Evolutionary conservation across 2,888 invertebrate genomes (phyloP).

Genomic region (Philhelius pedissequus): DNA sequence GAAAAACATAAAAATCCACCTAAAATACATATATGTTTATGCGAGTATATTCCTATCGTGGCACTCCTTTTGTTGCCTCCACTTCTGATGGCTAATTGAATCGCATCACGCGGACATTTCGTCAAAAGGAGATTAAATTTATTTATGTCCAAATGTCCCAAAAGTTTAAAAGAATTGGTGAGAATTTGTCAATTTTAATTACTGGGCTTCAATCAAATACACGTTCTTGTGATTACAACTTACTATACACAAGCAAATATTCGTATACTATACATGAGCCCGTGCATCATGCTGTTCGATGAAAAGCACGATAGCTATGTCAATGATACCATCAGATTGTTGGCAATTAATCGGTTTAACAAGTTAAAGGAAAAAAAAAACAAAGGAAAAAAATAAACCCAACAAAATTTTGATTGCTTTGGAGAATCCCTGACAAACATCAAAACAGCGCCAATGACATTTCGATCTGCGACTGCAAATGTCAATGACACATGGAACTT

Average conservation of each 20-base stretch:
- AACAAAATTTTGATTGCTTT: conserved; percentile 53
- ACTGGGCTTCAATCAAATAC: conserved; percentile 54
- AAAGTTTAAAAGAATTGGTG: conserved; percentile 36
- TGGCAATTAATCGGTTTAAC: conserved; percentile 60
- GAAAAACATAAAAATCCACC: conserved; percentile 39
- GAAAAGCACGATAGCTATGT: conserved; percentile 36
- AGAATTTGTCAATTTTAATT: conserved; percentile 68
- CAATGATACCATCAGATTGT: conserved; percentile 60
- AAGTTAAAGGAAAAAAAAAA: conserved; percentile 3
- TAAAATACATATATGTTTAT: neutral
- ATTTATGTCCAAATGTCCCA: conserved; percentile 6
- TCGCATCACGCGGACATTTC: conserved; percentile 46
- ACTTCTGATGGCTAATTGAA: conserved; percentile 51
- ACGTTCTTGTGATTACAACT: conserved; percentile 30
- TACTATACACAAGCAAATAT: too few relatives aligned
- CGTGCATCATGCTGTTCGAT: conserved; percentile 16
- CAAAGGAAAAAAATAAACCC: neutral
- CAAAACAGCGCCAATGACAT: conserved; percentile 54
- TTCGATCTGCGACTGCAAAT: conserved; percentile 22
- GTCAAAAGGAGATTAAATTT: neutral
- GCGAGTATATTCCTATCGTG: too few relatives aligned
- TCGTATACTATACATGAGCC: neutral
- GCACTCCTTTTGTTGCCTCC: neutral
- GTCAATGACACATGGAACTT: conserved; percentile 51
- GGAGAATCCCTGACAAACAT: conserved; percentile 43